A percentile compares a stretch with the other conserved stretches of the same genome.
Conservation (phyloP, 1,140 invertebrate species). For the Glossosoma conforme region DNA sequence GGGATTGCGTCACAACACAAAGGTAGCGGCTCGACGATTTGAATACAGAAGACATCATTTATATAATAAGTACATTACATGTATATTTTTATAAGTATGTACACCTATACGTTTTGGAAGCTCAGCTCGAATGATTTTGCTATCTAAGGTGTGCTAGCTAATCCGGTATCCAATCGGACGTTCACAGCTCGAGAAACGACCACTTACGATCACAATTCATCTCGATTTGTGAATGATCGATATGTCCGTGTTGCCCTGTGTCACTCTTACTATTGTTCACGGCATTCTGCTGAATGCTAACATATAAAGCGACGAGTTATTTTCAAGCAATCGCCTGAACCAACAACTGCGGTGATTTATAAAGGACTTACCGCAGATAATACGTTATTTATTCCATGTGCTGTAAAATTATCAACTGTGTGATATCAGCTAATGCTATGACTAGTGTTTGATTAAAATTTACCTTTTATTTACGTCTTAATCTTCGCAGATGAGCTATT, state of each 20-base stretch:
- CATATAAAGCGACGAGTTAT: too few relatives aligned
- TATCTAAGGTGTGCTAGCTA: conserved; percentile 26
- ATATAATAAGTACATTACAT: conserved; percentile 12
- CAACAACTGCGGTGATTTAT: conserved; percentile 11
- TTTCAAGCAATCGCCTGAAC: background rate
- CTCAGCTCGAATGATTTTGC: conserved; percentile 32
- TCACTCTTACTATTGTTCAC: conserved; percentile 15
- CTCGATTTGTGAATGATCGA: too few relatives aligned
- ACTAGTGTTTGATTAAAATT: too few relatives aligned
- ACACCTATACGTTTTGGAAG: conserved; percentile 33
- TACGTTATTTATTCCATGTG: too few relatives aligned
- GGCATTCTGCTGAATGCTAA: conserved; percentile 9
- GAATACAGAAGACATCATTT: too few relatives aligned
- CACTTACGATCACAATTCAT: too few relatives aligned
- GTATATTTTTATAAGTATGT: conserved; percentile 24
- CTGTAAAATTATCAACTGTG: too few relatives aligned
- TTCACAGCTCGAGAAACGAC: conserved; percentile 7
- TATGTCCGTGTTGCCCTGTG: conserved; percentile 2
- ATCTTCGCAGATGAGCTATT: too few relatives aligned
- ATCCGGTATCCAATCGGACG: conserved; percentile 12
- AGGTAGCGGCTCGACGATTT: too few relatives aligned
- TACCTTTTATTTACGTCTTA: too few relatives aligned
- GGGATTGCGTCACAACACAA: background rate
- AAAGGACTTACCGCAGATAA: too few relatives aligned
- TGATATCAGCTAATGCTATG: too few relatives aligned